Conservation (phyloP, 2,113 vertebrate species). For the Corvus hawaiiensis region DNA sequence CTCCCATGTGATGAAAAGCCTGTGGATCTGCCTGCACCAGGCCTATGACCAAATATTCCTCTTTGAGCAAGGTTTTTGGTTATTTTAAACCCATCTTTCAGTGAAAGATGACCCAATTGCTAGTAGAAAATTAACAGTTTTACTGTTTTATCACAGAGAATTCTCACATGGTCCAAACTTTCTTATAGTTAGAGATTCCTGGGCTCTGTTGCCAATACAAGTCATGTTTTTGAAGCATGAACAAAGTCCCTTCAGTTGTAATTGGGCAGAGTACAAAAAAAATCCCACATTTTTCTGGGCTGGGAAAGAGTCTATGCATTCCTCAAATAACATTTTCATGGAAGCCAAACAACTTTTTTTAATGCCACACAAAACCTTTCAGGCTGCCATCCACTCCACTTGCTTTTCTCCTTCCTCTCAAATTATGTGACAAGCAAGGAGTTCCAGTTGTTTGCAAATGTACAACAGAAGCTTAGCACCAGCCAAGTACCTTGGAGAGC, state of each 20-base stretch:
- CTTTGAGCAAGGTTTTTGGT: neutral
- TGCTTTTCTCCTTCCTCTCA: neutral
- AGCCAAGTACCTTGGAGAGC: neutral
- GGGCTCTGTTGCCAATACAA: neutral
- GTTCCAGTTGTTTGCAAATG: neutral
- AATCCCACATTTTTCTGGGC: neutral
- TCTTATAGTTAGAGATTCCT: neutral
- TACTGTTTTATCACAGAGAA: neutral
- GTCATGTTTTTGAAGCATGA: neutral
- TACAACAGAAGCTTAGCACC: neutral
- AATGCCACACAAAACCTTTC: neutral
- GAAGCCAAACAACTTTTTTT: neutral
- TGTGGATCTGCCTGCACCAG: neutral
- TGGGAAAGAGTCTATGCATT: neutral
- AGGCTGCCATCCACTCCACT: neutral
- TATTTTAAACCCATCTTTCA: neutral
- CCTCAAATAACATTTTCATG: neutral
- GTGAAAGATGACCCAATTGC: neutral
- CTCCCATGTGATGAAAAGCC: neutral
- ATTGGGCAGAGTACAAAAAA: neutral
- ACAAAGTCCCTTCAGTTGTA: neutral
- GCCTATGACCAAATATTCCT: neutral
- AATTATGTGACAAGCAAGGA: neutral
- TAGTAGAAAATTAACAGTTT: neutral
- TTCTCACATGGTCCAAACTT: neutral